A percentile compares a stretch with the other conserved stretches of the same genome.
phyloP scores from a whole-genome alignment of 2,797 vertebrate species.

The Gouania willdenowi region DNA sequence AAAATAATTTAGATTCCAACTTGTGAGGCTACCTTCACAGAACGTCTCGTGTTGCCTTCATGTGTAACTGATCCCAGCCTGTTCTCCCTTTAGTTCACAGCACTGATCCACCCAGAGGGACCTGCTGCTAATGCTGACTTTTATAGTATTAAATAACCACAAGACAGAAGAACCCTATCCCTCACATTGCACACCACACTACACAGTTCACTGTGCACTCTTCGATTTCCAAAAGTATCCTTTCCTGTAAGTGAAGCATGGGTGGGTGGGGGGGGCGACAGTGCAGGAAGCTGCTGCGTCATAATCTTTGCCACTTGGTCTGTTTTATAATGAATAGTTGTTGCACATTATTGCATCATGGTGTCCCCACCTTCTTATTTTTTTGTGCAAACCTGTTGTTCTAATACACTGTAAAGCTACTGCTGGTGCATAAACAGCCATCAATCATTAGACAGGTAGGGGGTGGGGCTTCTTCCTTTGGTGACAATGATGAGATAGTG shows the following conservation, averaged over 20 bases:
- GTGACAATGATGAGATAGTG: conserved; percentile 50
- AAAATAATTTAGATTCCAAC: too few species aligned
- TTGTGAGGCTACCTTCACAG: conserved; percentile 7
- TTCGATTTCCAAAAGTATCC: conserved; percentile 6
- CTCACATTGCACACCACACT: conserved; percentile 6
- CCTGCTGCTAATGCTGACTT: conserved; percentile 29
- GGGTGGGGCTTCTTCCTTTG: too few species aligned
- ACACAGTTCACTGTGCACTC: not conserved
- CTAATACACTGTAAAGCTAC: too few species aligned
- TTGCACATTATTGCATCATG: too few species aligned
- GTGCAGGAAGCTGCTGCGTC: conserved; percentile 7
- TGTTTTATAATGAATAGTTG: too few species aligned
- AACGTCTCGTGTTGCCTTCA: conserved; percentile 34
- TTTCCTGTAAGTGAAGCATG: not conserved
- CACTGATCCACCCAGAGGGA: conserved; percentile 31
- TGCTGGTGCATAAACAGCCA: not conserved
- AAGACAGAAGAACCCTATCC: conserved; percentile 15
- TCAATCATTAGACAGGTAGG: too few species aligned
- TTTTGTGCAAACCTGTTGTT: too few species aligned
- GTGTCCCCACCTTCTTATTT: too few species aligned
- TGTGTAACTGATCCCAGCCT: conserved; percentile 39
- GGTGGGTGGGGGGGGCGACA: not conserved
- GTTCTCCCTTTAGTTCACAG: conserved; percentile 47
- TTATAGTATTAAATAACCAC: conserved; percentile 38
- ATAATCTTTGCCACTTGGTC: too few species aligned